Evolutionary conservation across 2,888 invertebrate species (phyloP).

Genomic region (Synergus umbraculus): DNA sequence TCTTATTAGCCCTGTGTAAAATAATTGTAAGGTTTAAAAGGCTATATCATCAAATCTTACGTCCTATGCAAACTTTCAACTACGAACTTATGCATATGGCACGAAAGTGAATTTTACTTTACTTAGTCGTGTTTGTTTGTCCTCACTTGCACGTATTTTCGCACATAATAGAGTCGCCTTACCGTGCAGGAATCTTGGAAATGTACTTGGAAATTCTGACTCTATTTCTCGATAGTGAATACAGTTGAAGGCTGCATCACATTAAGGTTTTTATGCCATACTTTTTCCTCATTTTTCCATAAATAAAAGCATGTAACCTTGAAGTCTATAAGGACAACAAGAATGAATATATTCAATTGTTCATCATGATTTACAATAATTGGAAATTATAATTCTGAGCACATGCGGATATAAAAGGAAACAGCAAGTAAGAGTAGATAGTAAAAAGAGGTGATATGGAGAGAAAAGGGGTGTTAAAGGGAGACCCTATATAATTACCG

Average conservation of each 20-base stretch:
- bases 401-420: not conserved
- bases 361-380: not conserved
- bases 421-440: not conserved
- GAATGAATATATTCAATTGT: not conserved
- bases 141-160: slow-evolving; percentile 17
- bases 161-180: slow-evolving; percentile 22
- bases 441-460: slow-evolving; percentile 9
- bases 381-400: not conserved
- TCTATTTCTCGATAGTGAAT: not conserved
- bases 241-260: not conserved
- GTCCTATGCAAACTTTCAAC: slow-evolving; percentile 33
- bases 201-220: slow-evolving; percentile 8
- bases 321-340: not conserved
- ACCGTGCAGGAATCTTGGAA: slow-evolving; percentile 4
- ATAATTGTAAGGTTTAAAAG: slow-evolving; percentile 24
- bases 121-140: not conserved
- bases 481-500: slow-evolving; percentile 38
- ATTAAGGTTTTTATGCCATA: not conserved
- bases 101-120: slow-evolving; percentile 42
- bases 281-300: not conserved
- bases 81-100: slow-evolving; percentile 31
- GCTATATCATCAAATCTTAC: slow-evolving; percentile 4
- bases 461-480: slow-evolving; percentile 39
- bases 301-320: not conserved
- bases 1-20: slow-evolving; percentile 28